Evolutionary conservation across 2,888 invertebrate species (phyloP).

Genomic region (Cetonia aurata): DNA sequence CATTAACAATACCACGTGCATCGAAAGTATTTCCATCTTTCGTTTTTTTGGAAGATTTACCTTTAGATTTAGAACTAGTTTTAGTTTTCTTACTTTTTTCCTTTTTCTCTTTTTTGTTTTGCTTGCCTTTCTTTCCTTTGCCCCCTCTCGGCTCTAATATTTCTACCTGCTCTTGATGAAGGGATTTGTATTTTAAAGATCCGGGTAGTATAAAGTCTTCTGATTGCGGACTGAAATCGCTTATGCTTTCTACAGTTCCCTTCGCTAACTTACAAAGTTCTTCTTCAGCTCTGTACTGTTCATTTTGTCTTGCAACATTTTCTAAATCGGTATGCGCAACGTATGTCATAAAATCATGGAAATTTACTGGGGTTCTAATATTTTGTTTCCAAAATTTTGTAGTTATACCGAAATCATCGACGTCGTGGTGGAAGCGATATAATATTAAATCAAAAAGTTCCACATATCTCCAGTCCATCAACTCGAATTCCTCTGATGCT

Average conservation of each 20-base stretch:
- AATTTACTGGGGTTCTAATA: constrained; percentile 37
- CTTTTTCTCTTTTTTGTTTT: constrained; percentile 21
- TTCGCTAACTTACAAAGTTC: constrained; percentile 25
- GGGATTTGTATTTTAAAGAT: constrained; percentile 32
- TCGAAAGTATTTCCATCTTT: constrained; percentile 23
- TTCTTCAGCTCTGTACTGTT: constrained; percentile 18
- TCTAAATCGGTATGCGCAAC: constrained; percentile 30
- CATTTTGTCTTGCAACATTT: constrained; percentile 28
- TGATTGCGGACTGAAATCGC: constrained; percentile 19
- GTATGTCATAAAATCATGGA: constrained; percentile 38
- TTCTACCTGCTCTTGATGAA: background rate
- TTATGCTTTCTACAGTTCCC: constrained; percentile 18
- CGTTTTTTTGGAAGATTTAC: constrained; percentile 9
- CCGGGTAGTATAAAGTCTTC: constrained; percentile 42
- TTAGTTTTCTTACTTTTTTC: constrained; percentile 20
- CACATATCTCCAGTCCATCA: constrained; percentile 34
- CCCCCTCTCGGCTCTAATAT: background rate
- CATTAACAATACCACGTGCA: constrained; percentile 35
- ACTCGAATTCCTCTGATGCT: constrained; percentile 34
- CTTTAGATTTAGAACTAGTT: constrained; percentile 18
- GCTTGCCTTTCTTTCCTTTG: constrained; percentile 27
- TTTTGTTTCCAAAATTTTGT: constrained; percentile 35
- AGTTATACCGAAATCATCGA: constrained; percentile 42
- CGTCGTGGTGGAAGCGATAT: constrained; percentile 44
- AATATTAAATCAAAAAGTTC: constrained; percentile 38